phyloP scores from a whole-genome alignment of 2,113 vertebrate genomes.

The Halcyon malimbica region DNA sequence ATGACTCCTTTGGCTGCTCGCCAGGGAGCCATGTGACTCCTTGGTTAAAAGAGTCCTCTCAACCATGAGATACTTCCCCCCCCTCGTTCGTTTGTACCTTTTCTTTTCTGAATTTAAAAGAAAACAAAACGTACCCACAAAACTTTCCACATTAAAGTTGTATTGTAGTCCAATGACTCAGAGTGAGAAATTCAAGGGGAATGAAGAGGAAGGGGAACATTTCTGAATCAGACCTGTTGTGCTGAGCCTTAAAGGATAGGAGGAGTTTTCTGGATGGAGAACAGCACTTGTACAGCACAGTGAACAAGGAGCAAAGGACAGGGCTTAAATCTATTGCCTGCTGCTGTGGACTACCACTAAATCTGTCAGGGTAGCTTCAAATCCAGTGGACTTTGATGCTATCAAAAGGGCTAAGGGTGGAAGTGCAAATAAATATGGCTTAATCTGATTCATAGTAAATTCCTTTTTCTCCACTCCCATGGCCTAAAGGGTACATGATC shows the following conservation, averaged over 20 bases:
- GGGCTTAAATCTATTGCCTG: background rate
- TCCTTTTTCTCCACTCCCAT: conserved; percentile 33
- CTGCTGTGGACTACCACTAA: background rate
- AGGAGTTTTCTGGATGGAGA: conserved; percentile 28
- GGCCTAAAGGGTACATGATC: background rate
- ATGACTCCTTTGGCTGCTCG: conserved; percentile 51
- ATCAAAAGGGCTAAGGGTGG: background rate
- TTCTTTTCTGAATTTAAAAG: conserved; percentile 54
- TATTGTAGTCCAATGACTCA: conserved; percentile 21
- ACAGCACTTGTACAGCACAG: background rate
- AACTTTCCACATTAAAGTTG: conserved; percentile 53
- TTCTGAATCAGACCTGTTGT: conserved; percentile 54
- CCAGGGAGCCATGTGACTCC: conserved; percentile 56
- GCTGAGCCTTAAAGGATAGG: conserved; percentile 2
- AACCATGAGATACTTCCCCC: conserved; percentile 40
- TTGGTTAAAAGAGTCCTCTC: conserved; percentile 68
- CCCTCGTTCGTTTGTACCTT: conserved; percentile 38
- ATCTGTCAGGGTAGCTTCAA: background rate
- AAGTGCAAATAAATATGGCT: background rate
- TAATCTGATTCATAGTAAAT: conserved; percentile 8
- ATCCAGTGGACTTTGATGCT: background rate
- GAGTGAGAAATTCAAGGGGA: conserved; percentile 27
- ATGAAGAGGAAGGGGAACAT: conserved; percentile 20
- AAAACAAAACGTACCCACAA: conserved; percentile 43
- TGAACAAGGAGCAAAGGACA: conserved; percentile 13